Evolutionary conservation across 2,888 invertebrate genomes (phyloP).

Genomic region (Cylindroiulus punctatus): DNA sequence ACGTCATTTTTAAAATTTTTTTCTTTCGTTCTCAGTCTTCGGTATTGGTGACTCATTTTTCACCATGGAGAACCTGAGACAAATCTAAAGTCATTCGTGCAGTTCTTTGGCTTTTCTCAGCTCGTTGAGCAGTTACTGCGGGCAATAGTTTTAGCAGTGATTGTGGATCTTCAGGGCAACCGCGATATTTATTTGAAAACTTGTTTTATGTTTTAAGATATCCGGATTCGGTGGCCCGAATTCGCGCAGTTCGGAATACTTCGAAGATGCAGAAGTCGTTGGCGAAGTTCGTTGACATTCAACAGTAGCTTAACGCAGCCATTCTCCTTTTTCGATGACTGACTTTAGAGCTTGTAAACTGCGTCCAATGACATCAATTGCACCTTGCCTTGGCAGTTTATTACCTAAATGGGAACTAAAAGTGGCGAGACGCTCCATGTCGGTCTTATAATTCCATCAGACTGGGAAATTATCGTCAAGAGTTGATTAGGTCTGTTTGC

Average conservation of each 20-base stretch:
- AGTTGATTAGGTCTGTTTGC: neutral
- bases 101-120: neutral
- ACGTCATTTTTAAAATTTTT: too few species aligned
- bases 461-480: neutral
- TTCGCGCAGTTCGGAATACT: neutral
- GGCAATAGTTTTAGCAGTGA: neutral
- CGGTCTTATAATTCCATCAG: neutral
- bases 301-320: neutral
- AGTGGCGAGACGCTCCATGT: neutral
- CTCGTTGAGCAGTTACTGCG: neutral
- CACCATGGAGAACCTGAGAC: too few species aligned
- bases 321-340: neutral
- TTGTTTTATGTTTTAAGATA: neutral
- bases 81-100: too few species aligned
- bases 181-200: neutral
- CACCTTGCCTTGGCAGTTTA: neutral
- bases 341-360: neutral
- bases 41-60: too few species aligned
- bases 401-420: slow-evolving; percentile 22
- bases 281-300: neutral
- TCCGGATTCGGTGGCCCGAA: neutral
- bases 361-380: slow-evolving; percentile 2
- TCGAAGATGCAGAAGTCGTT: neutral
- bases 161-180: neutral
- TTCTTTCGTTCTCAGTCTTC: too few species aligned